phyloP scores from a whole-genome alignment of 1,140 invertebrate species.

The Drosophila parvula region DNA sequence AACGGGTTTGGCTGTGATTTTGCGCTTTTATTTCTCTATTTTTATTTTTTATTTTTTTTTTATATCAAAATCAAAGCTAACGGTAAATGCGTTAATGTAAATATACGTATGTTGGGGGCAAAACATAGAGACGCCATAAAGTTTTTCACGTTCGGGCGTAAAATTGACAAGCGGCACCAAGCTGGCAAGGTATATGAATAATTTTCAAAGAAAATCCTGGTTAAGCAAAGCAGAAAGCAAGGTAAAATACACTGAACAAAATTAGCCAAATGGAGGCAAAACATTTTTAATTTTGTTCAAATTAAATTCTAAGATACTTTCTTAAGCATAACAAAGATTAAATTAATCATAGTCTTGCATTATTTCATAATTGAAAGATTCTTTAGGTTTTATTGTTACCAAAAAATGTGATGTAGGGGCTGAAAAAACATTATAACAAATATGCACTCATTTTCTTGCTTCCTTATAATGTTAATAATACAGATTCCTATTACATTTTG shows the following conservation, averaged over 20 bases:
- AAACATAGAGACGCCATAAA: constrained; percentile 38
- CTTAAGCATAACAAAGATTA: background rate
- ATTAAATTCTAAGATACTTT: background rate
- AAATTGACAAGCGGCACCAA: constrained; percentile 54
- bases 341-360: background rate
- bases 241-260: background rate
- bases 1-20: constrained; percentile 46
- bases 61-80: constrained; percentile 43
- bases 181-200: constrained; percentile 51
- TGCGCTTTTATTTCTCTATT: constrained; percentile 10
- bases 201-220: constrained; percentile 32
- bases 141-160: constrained; percentile 51
- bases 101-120: background rate
- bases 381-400: background rate
- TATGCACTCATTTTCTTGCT: too few species aligned
- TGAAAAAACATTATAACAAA: too few species aligned
- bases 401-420: background rate
- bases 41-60: background rate
- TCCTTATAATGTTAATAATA: too few species aligned
- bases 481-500: too few species aligned
- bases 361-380: too few species aligned
- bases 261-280: background rate
- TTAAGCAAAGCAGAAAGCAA: constrained; percentile 24
- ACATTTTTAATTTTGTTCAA: too few species aligned
- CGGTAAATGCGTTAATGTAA: constrained; percentile 34